Evolutionary conservation across 2,113 vertebrate species (phyloP).

Genomic region (Forbesichthys papilliferus): DNA sequence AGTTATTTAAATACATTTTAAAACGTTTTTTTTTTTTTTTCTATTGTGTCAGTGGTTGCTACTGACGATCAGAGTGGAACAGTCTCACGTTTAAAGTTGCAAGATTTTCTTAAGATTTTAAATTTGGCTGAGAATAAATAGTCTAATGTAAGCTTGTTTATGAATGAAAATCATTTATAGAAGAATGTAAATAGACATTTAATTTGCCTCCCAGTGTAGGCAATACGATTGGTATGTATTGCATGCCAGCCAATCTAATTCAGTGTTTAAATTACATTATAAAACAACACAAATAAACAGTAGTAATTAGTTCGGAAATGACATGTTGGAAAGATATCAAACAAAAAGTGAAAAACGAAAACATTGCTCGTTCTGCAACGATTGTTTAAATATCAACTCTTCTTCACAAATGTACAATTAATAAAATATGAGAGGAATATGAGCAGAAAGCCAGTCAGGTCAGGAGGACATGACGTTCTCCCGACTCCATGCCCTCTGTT

Average conservation of each 20-base stretch:
- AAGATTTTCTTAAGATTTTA: slow-evolving; percentile 37
- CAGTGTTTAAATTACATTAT: slow-evolving; percentile 62
- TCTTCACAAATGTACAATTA: slow-evolving; percentile 55
- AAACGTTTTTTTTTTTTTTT: slow-evolving; percentile 32
- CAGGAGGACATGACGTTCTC: slow-evolving; percentile 57
- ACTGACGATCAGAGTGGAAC: slow-evolving; percentile 49
- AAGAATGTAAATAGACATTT: slow-evolving; percentile 55
- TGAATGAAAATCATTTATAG: slow-evolving; percentile 63
- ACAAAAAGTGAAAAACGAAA: slow-evolving; percentile 42
- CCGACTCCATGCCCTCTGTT: slow-evolving; percentile 39
- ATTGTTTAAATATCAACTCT: slow-evolving; percentile 63
- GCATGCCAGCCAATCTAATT: slow-evolving; percentile 52
- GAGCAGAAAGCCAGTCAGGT: slow-evolving; percentile 52
- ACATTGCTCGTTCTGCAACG: not conserved
- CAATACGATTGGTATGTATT: slow-evolving; percentile 51
- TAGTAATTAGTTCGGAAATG: slow-evolving; percentile 48
- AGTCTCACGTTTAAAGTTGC: slow-evolving; percentile 44
- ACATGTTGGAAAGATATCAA: slow-evolving; percentile 58
- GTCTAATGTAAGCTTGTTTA: slow-evolving; percentile 40
- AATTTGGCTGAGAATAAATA: slow-evolving; percentile 48
- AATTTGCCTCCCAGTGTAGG: slow-evolving; percentile 14
- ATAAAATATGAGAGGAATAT: slow-evolving; percentile 57
- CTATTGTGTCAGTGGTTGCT: slow-evolving; percentile 48
- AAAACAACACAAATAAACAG: slow-evolving; percentile 63
- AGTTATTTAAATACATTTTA: slow-evolving; percentile 38